Evolutionary conservation across 2,113 vertebrate species (phyloP).

Genomic region (Bothrops jararaca): DNA sequence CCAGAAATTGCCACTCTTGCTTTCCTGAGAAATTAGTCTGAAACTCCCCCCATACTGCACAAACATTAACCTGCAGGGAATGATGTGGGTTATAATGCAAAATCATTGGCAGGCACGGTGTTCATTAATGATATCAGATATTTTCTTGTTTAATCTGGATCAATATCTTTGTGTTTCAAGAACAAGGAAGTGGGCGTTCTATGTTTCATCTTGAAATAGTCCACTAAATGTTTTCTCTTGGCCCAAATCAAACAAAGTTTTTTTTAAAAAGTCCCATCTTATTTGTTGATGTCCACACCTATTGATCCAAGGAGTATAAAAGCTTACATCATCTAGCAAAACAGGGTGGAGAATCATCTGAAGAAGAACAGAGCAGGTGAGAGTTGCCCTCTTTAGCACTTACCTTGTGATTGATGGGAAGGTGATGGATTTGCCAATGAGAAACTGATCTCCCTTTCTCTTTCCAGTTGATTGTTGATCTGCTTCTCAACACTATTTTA

Average conservation of each 20-base stretch:
- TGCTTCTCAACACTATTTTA: not conserved
- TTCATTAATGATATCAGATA: not conserved
- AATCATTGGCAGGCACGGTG: not conserved
- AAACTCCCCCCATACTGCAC: not conserved
- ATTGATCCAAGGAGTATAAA: not conserved
- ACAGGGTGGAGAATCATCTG: not conserved
- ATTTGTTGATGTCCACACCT: not conserved
- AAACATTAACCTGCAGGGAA: not conserved
- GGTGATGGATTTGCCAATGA: not conserved
- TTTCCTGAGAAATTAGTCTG: not conserved
- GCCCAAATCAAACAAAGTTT: not conserved
- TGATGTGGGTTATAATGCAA: not conserved
- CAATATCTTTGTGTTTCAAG: not conserved
- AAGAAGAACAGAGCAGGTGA: not conserved
- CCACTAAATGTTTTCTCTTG: too few relatives aligned
- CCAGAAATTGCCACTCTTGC: not conserved
- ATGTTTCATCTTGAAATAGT: not conserved
- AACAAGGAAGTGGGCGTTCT: not conserved
- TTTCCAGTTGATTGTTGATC: not conserved
- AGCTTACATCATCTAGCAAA: not conserved
- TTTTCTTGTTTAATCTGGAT: not conserved
- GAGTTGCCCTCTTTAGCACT: not conserved
- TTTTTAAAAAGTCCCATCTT: not conserved
- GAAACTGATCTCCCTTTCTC: not conserved
- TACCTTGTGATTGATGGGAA: not conserved